Evolutionary conservation across 1,140 invertebrate genomes (phyloP).

Genomic region (Hylyphantes graminicola): DNA sequence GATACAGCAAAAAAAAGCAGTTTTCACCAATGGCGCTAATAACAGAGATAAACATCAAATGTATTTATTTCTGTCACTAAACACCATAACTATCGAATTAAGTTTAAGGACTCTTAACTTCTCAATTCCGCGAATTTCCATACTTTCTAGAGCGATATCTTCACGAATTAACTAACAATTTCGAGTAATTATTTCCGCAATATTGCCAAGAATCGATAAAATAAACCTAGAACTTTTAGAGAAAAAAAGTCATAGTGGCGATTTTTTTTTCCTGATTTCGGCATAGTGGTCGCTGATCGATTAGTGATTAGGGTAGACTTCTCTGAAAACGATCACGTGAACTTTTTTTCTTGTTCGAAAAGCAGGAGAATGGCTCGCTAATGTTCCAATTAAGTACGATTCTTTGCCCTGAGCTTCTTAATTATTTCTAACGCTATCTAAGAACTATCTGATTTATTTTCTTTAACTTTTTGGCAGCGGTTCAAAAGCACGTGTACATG

Average conservation of each 20-base stretch:
- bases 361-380: conserved; percentile 39
- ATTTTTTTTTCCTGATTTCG: conserved; percentile 23
- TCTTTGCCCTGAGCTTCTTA: conserved; percentile 54
- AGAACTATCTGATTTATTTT: conserved; percentile 25
- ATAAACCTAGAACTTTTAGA: conserved; percentile 14
- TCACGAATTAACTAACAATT: conserved; percentile 23
- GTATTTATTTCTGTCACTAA: too few species aligned
- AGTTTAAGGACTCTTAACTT: too few species aligned
- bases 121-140: too few species aligned
- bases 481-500: not conserved
- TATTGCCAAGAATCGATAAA: conserved; percentile 35
- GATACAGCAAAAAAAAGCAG: too few species aligned
- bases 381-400: conserved; percentile 52
- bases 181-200: conserved; percentile 39
- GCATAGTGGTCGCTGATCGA: conserved; percentile 48
- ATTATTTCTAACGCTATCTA: conserved; percentile 49
- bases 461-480: conserved; percentile 31
- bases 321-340: conserved; percentile 40
- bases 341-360: conserved; percentile 14
- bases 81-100: too few species aligned
- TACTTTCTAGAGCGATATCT: not conserved
- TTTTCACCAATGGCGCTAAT: too few species aligned
- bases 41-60: too few species aligned
- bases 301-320: conserved; percentile 52
- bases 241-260: not conserved